A percentile compares a stretch with the other conserved stretches of the same genome.
phyloP scores from a whole-genome alignment of 2,888 invertebrate genomes.

The Acanthosoma haemorrhoidale region DNA sequence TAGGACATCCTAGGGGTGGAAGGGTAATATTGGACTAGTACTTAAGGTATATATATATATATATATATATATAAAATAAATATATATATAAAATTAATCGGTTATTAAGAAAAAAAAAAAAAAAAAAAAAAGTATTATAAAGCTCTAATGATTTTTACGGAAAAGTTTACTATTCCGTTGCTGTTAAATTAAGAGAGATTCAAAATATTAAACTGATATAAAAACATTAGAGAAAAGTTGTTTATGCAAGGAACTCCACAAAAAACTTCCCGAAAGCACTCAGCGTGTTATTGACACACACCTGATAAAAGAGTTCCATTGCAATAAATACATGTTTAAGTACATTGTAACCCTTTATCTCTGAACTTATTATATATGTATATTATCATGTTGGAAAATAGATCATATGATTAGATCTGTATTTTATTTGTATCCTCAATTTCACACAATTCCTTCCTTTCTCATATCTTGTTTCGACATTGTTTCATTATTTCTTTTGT shows the following conservation, averaged over 20 bases:
- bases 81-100: conserved; percentile 33
- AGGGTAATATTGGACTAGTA: too few relatives aligned
- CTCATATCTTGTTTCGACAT: too few relatives aligned
- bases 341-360: conserved; percentile 32
- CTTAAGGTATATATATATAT: too few relatives aligned
- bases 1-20: too few relatives aligned
- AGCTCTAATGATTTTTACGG: conserved; percentile 45
- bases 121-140: conserved; percentile 24
- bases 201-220: conserved; percentile 24
- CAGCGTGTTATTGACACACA: conserved; percentile 29
- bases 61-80: conserved; percentile 27
- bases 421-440: too few relatives aligned
- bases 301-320: conserved; percentile 36
- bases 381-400: conserved; percentile 41
- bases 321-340: conserved; percentile 36
- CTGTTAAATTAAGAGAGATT: conserved; percentile 30
- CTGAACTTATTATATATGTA: conserved; percentile 41
- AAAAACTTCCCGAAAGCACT: conserved; percentile 38
- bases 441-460: too few relatives aligned
- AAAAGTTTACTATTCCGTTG: conserved; percentile 32
- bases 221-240: conserved; percentile 2
- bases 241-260: conserved; percentile 34
- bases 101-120: conserved; percentile 31
- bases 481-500: too few relatives aligned
- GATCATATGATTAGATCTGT: conserved; percentile 41